These are phyloP conservation scores for Drosophila formosana DNA, from an alignment of 2,888 invertebrate species.

Conservation along the genomic window DNA sequence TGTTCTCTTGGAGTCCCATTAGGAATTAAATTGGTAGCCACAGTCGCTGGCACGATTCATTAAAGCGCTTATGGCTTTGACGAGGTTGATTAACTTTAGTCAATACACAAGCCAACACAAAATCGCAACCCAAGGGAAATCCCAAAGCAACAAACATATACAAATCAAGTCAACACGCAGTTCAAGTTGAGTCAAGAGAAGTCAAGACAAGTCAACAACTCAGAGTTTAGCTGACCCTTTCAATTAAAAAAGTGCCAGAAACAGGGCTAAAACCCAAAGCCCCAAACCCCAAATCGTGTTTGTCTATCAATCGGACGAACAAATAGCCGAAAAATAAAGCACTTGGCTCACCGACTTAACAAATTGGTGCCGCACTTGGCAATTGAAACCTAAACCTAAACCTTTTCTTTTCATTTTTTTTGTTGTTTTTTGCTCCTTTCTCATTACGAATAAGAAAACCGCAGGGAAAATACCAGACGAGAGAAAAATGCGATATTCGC, in stretches of 20 bases:
- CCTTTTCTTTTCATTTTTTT: slow-evolving; percentile 16
- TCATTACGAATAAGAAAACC: slow-evolving; percentile 68
- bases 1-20: slow-evolving; percentile 30
- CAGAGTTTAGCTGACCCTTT: slow-evolving; percentile 47
- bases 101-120: slow-evolving; percentile 37
- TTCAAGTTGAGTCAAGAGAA: slow-evolving; percentile 10
- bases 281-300: slow-evolving; percentile 45
- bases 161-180: slow-evolving; percentile 15
- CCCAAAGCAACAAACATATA: slow-evolving; percentile 8
- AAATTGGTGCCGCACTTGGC: slow-evolving; percentile 49
- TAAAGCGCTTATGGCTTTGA: slow-evolving; percentile 43
- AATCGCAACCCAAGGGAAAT: slow-evolving; percentile 6
- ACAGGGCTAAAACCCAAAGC: slow-evolving; percentile 22
- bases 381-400: slow-evolving; percentile 62
- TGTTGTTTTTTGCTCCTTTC: slow-evolving; percentile 10
- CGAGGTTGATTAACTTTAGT: slow-evolving; percentile 50
- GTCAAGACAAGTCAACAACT: slow-evolving; percentile 25
- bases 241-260: slow-evolving; percentile 65
- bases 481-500: slow-evolving; percentile 28
- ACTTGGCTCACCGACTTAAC: slow-evolving; percentile 49
- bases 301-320: slow-evolving; percentile 73
- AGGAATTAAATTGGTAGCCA: slow-evolving; percentile 23
- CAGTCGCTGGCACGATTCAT: slow-evolving; percentile 39
- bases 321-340: slow-evolving; percentile 50
- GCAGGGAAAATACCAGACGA: slow-evolving; percentile 20